Base-by-base conservation (phyloP, 2,113 vertebrate genomes). In the Poicephalus gulielmi region DNA sequence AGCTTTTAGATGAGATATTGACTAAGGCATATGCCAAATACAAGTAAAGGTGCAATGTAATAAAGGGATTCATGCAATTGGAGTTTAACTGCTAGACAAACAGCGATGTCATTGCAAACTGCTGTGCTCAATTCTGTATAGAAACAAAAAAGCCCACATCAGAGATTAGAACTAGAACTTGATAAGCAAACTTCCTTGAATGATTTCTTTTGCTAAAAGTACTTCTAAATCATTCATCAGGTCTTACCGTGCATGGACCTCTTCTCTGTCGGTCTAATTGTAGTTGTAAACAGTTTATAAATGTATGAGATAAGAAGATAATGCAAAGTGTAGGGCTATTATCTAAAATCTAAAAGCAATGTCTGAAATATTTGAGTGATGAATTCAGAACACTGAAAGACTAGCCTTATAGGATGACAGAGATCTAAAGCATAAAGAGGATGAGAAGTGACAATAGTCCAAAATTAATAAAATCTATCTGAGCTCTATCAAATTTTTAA, bases 1-100 rank as follows among this genome's bases (percentile, higher is more conserved):
- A 86, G 84, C 90, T 93, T 93, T 96, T 93, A 94, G 79, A 43
- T 13, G 33, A 80, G 53, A 67, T 86, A 69, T 39, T 49, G 78
- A 74, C 67, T 44, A 67, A 89, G 20, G 41, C 47, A 4, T 43
- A 46, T 35, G 39, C 53, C 82, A 91, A 85, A 87, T 41, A 83
- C 82, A 91, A 80, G 87, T 44, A 85, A 95, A 95, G 59, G 75
- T 90, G 71, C 55, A 71, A 39, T 60, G 30, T 55, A 84, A 69
- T 76, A 82, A 91, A 82, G 57, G 30, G 86, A 68, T 91, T 75
- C 64, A 47, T 92, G 79, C 39, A 83, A 92, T 86, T 83, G 25
- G 39, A 66, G 43, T 63, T 88, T 63, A 86, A 88, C 33, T 79
- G 59, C 53, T 63, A 73, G 74, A 81, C 17, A 85, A 79, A 69